Evolutionary conservation across 2,113 vertebrate genomes (phyloP).

Genomic region (Aegithalos caudatus): DNA sequence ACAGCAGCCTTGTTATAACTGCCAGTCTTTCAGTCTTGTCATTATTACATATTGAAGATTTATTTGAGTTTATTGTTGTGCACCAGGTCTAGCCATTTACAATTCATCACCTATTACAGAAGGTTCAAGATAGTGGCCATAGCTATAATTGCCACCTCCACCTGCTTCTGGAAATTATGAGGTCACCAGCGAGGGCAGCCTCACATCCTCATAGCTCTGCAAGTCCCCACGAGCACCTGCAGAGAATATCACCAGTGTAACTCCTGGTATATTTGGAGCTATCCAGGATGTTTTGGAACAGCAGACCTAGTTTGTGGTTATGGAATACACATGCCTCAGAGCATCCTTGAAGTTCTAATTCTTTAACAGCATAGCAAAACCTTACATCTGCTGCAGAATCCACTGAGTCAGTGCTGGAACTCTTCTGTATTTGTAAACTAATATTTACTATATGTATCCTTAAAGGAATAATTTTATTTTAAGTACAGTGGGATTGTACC

Average conservation of each 20-base stretch:
- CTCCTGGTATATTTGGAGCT: background rate
- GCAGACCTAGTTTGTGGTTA: background rate
- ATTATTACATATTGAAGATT: constrained; percentile 92
- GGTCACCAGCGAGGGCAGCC: constrained; percentile 76
- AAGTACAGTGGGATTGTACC: background rate
- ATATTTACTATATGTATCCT: background rate
- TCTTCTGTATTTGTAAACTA: background rate
- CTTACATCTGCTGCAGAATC: background rate
- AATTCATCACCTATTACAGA: constrained; percentile 86
- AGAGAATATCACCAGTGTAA: background rate
- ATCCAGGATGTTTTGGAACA: background rate
- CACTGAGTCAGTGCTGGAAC: background rate
- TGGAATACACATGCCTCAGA: accelerated
- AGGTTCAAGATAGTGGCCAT: constrained; percentile 81
- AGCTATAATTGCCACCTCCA: constrained; percentile 87
- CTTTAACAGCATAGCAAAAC: background rate
- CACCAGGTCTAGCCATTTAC: constrained; percentile 83
- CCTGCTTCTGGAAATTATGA: constrained; percentile 87
- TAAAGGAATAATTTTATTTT: background rate
- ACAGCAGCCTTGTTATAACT: constrained; percentile 90
- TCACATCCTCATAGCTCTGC: constrained; percentile 41
- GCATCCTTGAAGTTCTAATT: background rate
- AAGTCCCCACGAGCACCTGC: background rate
- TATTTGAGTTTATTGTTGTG: constrained; percentile 89
- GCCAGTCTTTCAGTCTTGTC: constrained; percentile 87